Conservation (phyloP, 1,140 invertebrate species). For the Anadara kagoshimensis region DNA sequence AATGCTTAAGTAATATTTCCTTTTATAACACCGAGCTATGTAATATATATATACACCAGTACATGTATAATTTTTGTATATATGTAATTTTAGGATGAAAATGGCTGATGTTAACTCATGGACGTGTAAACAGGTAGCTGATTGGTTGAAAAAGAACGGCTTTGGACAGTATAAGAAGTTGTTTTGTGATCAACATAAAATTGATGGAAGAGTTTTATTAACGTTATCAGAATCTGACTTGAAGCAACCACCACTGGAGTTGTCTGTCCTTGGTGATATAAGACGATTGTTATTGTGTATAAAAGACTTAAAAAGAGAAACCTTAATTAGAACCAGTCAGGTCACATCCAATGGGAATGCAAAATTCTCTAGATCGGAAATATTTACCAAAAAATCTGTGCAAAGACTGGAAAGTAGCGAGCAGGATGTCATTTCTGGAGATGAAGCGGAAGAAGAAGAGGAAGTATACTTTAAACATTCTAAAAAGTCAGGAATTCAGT, state of each 20-base stretch:
- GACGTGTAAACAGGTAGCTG: conserved; percentile 78
- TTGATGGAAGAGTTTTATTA: conserved; percentile 87
- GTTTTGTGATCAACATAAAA: conserved; percentile 79
- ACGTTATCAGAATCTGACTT: conserved; percentile 85
- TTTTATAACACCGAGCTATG: no score
- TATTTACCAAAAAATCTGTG: background rate
- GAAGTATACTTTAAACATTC: no score
- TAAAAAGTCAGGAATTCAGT: conserved; percentile 41
- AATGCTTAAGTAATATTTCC: no score
- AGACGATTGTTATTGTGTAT: conserved; percentile 79
- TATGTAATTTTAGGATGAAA: no score
- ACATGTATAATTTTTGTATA: no score
- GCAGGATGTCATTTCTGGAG: conserved; percentile 1
- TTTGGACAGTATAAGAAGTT: conserved; percentile 73
- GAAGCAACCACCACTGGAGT: conserved; percentile 78
- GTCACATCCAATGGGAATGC: background rate
- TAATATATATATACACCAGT: no score
- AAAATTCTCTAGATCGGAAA: background rate
- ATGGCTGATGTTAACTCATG: conserved; percentile 73
- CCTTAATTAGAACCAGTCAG: background rate
- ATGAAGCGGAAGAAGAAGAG: conserved; percentile 1
- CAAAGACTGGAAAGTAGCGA: background rate
- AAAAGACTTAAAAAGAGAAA: conserved; percentile 1
- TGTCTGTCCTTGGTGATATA: conserved; percentile 81
- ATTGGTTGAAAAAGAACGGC: conserved; percentile 79